A percentile compares a stretch with the other conserved stretches of the same genome.
phyloP scores from a whole-genome alignment of 2,113 vertebrate genomes.

The Ramphastos sulfuratus region DNA sequence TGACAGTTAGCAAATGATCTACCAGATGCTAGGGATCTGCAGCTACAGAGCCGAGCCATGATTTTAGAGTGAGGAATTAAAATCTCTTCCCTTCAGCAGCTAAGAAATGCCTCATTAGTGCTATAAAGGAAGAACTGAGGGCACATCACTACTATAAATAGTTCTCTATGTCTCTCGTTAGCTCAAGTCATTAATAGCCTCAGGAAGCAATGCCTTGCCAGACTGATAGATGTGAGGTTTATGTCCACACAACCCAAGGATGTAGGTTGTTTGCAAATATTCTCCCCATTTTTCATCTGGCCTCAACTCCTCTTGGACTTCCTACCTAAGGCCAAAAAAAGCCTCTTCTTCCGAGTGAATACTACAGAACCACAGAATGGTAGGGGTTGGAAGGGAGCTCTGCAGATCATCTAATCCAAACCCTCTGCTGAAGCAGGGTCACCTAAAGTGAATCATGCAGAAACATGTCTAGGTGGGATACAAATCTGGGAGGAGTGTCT shows the following conservation, averaged over 20 bases:
- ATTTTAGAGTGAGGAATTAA: constrained; percentile 19
- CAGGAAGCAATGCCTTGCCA: background rate
- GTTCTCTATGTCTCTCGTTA: background rate
- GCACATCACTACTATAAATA: constrained; percentile 22
- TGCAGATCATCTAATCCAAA: too few relatives aligned
- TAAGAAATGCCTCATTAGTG: constrained; percentile 37
- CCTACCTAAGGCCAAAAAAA: background rate
- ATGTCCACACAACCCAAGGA: background rate
- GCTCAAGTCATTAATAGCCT: constrained; percentile 8
- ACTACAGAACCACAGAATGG: too few relatives aligned
- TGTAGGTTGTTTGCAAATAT: background rate
- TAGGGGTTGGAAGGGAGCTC: too few relatives aligned
- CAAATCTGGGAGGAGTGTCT: too few relatives aligned
- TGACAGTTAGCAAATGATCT: constrained; percentile 43
- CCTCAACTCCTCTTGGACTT: background rate
- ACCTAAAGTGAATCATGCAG: too few relatives aligned
- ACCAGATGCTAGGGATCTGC: constrained; percentile 29
- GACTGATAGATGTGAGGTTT: background rate
- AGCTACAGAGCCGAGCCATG: background rate
- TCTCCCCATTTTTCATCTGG: background rate
- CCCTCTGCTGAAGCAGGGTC: too few relatives aligned
- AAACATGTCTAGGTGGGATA: too few relatives aligned
- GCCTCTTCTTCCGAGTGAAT: background rate
- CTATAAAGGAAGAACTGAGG: background rate
- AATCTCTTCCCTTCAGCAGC: constrained; percentile 14